Percentiles rank a stretch among this genome's conserved stretches.
Conservation (phyloP, 2,888 invertebrate species). For the Sphaerophoria rueppellii region DNA sequence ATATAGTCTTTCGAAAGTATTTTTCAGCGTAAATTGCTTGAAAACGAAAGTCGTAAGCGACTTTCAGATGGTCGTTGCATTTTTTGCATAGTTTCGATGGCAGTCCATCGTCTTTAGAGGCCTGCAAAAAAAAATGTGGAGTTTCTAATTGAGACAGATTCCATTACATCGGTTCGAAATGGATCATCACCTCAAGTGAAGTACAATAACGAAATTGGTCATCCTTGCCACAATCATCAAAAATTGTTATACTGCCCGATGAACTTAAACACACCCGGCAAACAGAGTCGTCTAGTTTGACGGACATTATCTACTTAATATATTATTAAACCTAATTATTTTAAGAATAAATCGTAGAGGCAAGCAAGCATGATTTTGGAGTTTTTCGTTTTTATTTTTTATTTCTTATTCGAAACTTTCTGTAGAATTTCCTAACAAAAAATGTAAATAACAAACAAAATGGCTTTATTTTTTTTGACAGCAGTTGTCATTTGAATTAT, state of each 20-base stretch:
- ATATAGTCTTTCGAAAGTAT: slow-evolving; percentile 71
- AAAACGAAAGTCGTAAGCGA: slow-evolving; percentile 74
- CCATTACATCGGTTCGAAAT: not conserved
- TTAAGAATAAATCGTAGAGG: not conserved
- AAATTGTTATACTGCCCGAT: slow-evolving; percentile 67
- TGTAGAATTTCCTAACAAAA: slow-evolving; percentile 11
- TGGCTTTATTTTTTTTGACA: slow-evolving; percentile 55
- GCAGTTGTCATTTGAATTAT: slow-evolving; percentile 23
- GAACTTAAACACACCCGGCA: slow-evolving; percentile 73
- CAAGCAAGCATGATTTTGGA: slow-evolving; percentile 10
- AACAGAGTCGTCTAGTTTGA: slow-evolving; percentile 64
- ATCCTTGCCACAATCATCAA: slow-evolving; percentile 73
- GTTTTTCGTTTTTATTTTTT: slow-evolving; percentile 12
- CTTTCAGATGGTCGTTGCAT: slow-evolving; percentile 70
- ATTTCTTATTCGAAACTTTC: not conserved
- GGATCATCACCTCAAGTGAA: slow-evolving; percentile 53
- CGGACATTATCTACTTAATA: slow-evolving; percentile 42
- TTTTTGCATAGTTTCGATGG: slow-evolving; percentile 70
- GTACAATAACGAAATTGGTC: slow-evolving; percentile 74
- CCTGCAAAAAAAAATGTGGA: slow-evolving; percentile 33
- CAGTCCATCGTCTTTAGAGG: slow-evolving; percentile 65
- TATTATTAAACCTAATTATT: not conserved
- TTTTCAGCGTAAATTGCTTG: slow-evolving; percentile 74
- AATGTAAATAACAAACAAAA: slow-evolving; percentile 73
- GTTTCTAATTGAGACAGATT: not conserved